Conservation (phyloP, 2,888 invertebrate species). For the Cryptus armator region DNA sequence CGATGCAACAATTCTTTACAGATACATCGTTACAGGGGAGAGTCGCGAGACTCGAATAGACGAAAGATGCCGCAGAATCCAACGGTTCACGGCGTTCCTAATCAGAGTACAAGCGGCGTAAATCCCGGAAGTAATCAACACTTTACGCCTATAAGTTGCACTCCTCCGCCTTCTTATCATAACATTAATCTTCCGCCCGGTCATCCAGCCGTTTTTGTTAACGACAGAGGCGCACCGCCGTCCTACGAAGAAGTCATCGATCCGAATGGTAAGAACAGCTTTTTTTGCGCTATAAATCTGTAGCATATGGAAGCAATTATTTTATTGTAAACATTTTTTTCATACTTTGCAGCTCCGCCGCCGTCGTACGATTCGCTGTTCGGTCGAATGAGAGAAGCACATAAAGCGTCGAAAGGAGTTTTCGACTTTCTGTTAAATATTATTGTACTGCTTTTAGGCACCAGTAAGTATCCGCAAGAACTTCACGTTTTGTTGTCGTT, state of each 20-base stretch:
- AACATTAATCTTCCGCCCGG: constrained; percentile 78
- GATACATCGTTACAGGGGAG: background rate
- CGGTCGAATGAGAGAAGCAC: constrained; percentile 88
- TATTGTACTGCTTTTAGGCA: constrained; percentile 87
- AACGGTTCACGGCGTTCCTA: constrained; percentile 66
- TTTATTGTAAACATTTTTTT: background rate
- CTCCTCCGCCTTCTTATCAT: constrained; percentile 80
- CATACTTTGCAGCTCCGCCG: constrained; percentile 86
- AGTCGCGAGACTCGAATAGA: background rate
- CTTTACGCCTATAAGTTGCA: constrained; percentile 74
- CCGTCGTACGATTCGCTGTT: constrained; percentile 90
- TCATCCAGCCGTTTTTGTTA: constrained; percentile 75
- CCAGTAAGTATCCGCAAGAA: constrained; percentile 86
- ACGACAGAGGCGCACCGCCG: constrained; percentile 86
- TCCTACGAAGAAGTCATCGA: constrained; percentile 88
- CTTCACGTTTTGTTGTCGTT: background rate
- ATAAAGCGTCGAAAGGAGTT: constrained; percentile 87
- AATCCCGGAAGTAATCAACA: constrained; percentile 75
- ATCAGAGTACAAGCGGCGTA: constrained; percentile 68
- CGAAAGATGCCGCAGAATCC: constrained; percentile 75
- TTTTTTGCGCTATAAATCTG: background rate
- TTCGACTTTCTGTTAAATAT: constrained; percentile 88
- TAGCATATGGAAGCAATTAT: too few relatives aligned
- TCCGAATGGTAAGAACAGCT: constrained; percentile 86
- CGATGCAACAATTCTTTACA: background rate